Conservation (phyloP, 1,140 invertebrate genomes). For the Rhagoletis zephyria region DNA sequence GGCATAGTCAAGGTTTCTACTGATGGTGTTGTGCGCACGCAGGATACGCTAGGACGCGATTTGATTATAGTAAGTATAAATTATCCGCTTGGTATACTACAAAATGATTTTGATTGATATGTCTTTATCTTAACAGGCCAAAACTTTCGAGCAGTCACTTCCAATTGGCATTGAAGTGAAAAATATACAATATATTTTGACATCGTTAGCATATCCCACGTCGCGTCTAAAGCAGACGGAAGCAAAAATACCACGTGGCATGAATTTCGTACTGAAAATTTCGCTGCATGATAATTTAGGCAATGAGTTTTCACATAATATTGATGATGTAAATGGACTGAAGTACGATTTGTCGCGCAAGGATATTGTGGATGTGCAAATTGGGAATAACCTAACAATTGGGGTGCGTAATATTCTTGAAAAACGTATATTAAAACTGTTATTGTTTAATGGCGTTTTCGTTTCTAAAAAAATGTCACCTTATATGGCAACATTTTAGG, state of each 20-base stretch:
- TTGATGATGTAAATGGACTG: constrained; percentile 69
- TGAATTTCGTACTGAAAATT: constrained; percentile 71
- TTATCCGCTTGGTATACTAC: background rate
- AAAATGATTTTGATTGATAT: background rate
- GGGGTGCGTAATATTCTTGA: constrained; percentile 62
- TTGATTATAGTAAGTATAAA: constrained; percentile 75
- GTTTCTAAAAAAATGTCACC: too few species aligned
- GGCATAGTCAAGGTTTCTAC: constrained; percentile 76
- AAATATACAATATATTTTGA: constrained; percentile 71
- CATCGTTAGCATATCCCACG: constrained; percentile 64
- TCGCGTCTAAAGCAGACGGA: constrained; percentile 67
- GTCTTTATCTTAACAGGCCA: constrained; percentile 57
- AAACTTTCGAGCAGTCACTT: constrained; percentile 69
- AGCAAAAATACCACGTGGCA: constrained; percentile 69
- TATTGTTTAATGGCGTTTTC: too few species aligned
- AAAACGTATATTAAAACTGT: background rate
- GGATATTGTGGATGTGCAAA: constrained; percentile 70
- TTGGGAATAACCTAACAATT: constrained; percentile 71
- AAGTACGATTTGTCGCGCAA: constrained; percentile 70
- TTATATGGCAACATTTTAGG: too few species aligned
- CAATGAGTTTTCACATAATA: constrained; percentile 72
- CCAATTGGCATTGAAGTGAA: constrained; percentile 71
- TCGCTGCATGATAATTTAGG: constrained; percentile 72
- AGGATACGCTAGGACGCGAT: constrained; percentile 77
- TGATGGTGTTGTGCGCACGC: constrained; percentile 77